Evolutionary conservation across 2,797 vertebrate genomes (phyloP).

Genomic region (Melanotaenia nigrans): DNA sequence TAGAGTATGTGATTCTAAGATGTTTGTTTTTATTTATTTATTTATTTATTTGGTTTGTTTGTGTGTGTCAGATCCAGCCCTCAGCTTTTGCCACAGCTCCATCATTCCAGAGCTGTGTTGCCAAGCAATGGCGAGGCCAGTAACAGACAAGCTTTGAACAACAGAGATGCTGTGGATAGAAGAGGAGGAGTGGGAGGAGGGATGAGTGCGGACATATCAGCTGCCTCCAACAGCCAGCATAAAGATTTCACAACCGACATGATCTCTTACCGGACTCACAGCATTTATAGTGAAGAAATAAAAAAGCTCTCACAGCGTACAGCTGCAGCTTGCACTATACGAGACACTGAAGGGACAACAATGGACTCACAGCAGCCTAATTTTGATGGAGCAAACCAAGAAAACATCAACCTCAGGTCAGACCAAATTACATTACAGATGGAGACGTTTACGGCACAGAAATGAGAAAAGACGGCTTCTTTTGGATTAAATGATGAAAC

Average conservation of each 20-base stretch:
- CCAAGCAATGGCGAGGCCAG: conserved; percentile 77
- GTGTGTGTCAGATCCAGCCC: conserved; percentile 50
- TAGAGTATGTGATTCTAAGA: conserved; percentile 19
- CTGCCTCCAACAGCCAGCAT: conserved; percentile 46
- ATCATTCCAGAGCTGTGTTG: conserved; percentile 72
- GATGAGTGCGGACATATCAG: conserved; percentile 49
- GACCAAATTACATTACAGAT: conserved; percentile 18
- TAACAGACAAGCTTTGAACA: conserved; percentile 60
- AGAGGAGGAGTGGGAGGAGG: conserved; percentile 65
- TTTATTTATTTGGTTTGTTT: conserved; percentile 7
- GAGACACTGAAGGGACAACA: conserved; percentile 51
- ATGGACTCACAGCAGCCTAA: conserved; percentile 32
- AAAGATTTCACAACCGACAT: conserved; percentile 32
- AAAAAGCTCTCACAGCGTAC: conserved; percentile 74
- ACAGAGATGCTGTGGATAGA: conserved; percentile 60
- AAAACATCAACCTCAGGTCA: conserved; percentile 75
- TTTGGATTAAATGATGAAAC: not conserved
- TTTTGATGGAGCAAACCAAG: conserved; percentile 34
- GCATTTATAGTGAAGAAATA: conserved; percentile 59
- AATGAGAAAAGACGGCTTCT: not conserved
- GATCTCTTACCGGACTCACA: conserved; percentile 59
- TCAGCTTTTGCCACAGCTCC: conserved; percentile 49
- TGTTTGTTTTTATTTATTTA: conserved; percentile 24
- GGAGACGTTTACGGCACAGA: not conserved
- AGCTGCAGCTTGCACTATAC: conserved; percentile 68